Base-by-base conservation (phyloP, 2,888 invertebrate species). In the Labia minor region DNA sequence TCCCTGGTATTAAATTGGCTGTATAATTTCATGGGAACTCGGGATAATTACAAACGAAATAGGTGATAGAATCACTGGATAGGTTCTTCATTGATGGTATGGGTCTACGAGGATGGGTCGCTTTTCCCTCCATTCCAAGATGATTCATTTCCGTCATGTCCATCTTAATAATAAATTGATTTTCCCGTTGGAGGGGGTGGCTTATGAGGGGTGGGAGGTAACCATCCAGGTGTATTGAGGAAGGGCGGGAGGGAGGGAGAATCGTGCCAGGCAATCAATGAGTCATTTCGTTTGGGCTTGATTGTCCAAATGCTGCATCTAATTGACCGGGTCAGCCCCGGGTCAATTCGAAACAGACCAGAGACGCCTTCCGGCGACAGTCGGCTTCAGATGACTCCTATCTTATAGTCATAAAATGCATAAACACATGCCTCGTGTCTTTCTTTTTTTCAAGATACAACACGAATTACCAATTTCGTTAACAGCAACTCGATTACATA, bases 291-390 rank as follows among this genome's bases (percentile, higher is more conserved):
- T 16, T 49, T n/a, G n/a, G 49, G 49, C 14, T 16, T 49, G 49
- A 16, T 16, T 26, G 26, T 16, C 49, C 49, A n/a, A 49, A 16
- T 4, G 16, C 49, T 49, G 16, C n/a, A n/a, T 49, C n/a, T 16
- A 49, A 49, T 49, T 49, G 49, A 49, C 49, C 49, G 49, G 49
- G 49, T 11, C 14, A n/a, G 49, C 14, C 49, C 49, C 49, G 49
- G 49, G 49, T 49, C 49, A 49, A 49, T 14, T 49, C 49, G 16
- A 16, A 16, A 49, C 49, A 49, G 49, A 49, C 49, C n/a, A n/a
- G n/a, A 49, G 49, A 49, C 49, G 49, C 49, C 49, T 49, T 49
- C 49, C 49, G 49, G 49, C 49, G 49, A 49, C 49, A 49, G 3
- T 49, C 49, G 2, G 49, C 3, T n/a, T 49, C 49, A 49, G 4